phyloP scores from a whole-genome alignment of 2,888 invertebrate genomes.

The Pherbina coryleti region DNA sequence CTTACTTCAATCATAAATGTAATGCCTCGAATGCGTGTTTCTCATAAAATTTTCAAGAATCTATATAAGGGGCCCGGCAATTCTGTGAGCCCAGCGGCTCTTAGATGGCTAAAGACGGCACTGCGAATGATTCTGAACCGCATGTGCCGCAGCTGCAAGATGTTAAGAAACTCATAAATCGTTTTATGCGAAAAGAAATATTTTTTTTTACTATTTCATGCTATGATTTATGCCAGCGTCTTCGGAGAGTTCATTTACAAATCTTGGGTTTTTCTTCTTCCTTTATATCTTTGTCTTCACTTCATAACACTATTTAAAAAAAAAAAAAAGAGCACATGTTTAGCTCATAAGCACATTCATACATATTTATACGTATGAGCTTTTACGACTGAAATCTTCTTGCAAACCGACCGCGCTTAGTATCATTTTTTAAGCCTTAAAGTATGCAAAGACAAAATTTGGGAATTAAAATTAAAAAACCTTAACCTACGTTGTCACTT shows the following conservation, averaged over 20 bases:
- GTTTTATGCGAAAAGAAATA: neutral
- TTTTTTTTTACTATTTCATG: neutral
- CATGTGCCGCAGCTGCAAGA: constrained; percentile 1
- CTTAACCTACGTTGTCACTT: neutral
- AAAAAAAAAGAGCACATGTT: no score
- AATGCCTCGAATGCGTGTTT: no score
- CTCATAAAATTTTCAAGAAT: no score
- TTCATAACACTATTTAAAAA: no score
- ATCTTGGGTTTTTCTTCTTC: neutral
- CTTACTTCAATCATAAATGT: no score
- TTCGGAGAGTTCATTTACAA: neutral
- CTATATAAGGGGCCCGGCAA: no score
- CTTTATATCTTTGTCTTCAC: no score
- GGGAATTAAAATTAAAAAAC: neutral
- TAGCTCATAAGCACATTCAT: neutral
- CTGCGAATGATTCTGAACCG: no score
- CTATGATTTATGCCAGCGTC: neutral
- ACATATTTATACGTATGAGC: neutral
- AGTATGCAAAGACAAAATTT: neutral
- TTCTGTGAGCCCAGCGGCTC: no score
- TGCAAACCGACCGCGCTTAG: neutral
- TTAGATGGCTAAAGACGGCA: no score
- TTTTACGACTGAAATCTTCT: neutral
- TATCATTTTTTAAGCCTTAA: neutral
- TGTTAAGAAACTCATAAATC: neutral